A percentile compares a stretch with the other conserved stretches of the same genome.
These are phyloP conservation scores for Acanthococcus lagerstroemiae DNA, from an alignment of 2,888 invertebrate genomes.

Conservation along the genomic window DNA sequence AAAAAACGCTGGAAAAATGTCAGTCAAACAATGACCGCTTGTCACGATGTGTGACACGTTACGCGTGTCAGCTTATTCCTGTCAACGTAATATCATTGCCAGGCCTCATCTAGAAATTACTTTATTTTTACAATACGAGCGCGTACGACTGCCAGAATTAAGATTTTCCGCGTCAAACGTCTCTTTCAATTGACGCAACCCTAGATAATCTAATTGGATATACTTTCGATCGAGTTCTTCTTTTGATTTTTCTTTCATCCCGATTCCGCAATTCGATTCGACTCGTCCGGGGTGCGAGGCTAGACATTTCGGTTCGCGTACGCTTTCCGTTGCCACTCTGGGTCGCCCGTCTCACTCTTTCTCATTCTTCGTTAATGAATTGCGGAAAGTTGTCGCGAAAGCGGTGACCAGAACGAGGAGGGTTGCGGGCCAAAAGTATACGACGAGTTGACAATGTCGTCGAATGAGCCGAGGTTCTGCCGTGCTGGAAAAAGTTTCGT, in stretches of 20 bases:
- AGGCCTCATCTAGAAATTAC: neutral
- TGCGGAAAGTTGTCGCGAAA: neutral
- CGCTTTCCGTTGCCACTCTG: neutral
- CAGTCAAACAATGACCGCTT: no score
- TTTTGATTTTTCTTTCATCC: neutral
- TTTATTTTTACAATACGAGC: neutral
- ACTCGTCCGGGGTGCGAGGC: no score
- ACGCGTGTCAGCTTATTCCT: neutral
- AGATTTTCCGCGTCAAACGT: constrained; percentile 26
- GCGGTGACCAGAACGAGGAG: neutral
- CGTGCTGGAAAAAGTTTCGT: neutral
- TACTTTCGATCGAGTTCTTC: constrained; percentile 4
- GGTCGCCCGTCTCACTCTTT: neutral
- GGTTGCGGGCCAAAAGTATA: no score
- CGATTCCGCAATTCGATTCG: neutral
- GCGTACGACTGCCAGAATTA: constrained; percentile 18
- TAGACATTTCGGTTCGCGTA: neutral
- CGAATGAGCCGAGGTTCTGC: neutral
- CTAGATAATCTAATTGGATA: constrained; percentile 18
- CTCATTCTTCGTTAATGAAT: neutral
- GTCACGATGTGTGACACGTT: no score
- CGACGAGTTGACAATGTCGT: neutral
- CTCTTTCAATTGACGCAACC: constrained; percentile 21
- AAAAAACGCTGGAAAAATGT: no score
- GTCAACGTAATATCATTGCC: neutral